Conservation (phyloP, 2,113 vertebrate genomes). For the Grammomys dolichurus region DNA sequence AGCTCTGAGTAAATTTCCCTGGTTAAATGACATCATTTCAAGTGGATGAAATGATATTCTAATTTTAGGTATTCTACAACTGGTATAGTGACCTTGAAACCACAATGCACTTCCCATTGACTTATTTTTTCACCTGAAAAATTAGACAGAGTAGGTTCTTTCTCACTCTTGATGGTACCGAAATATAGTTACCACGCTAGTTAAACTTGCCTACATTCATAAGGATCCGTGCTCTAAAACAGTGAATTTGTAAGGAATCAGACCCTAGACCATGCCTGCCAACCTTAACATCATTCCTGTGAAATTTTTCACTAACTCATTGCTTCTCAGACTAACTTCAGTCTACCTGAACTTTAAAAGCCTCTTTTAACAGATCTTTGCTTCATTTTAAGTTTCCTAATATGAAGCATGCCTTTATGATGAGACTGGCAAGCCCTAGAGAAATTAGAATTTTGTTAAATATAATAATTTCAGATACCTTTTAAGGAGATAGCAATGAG, state of each 20-base stretch:
- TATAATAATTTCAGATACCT: constrained; percentile 4
- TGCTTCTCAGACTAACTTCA: constrained; percentile 56
- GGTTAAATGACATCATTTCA: constrained; percentile 65
- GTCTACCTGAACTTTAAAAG: constrained; percentile 66
- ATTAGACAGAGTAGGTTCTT: constrained; percentile 64
- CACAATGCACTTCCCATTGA: constrained; percentile 68
- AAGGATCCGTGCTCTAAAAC: neutral
- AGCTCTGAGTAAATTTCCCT: constrained; percentile 5
- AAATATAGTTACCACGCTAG: constrained; percentile 65
- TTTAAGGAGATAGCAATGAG: neutral
- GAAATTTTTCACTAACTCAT: neutral
- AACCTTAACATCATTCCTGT: constrained; percentile 41
- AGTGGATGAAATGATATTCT: constrained; percentile 48
- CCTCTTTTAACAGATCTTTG: constrained; percentile 41
- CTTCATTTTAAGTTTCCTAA: constrained; percentile 64
- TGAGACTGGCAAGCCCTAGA: constrained; percentile 56
- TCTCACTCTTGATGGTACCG: constrained; percentile 25
- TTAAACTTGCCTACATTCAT: neutral
- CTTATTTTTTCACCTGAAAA: constrained; percentile 76
- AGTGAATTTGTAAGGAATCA: constrained; percentile 18
- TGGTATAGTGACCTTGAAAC: constrained; percentile 69
- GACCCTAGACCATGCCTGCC: neutral
- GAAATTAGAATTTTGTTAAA: constrained; percentile 68
- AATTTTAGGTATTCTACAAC: constrained; percentile 45
- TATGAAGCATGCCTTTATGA: constrained; percentile 59